These are phyloP conservation scores for Belonocnema kinseyi DNA, from an alignment of 1,140 invertebrate species.

Conservation along the genomic window DNA sequence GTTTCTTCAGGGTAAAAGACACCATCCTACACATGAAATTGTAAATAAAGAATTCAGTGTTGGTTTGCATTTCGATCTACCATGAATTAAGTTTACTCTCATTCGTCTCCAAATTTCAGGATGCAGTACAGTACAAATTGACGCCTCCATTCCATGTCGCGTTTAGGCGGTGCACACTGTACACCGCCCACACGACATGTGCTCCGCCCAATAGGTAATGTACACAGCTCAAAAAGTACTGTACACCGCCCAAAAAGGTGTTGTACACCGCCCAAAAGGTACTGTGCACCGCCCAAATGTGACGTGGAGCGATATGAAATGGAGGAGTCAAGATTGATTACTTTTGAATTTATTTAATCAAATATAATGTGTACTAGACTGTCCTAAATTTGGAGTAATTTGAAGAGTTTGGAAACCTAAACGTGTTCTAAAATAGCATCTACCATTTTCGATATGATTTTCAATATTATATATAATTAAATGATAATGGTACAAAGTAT, in stretches of 20 bases:
- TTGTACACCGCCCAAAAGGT: too few relatives aligned
- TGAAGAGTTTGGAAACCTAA: slow-evolving; percentile 14
- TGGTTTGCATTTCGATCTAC: slow-evolving; percentile 23
- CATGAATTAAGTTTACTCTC: slow-evolving; percentile 24
- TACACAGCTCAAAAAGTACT: too few relatives aligned
- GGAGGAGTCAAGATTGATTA: not conserved
- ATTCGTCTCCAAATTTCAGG: slow-evolving; percentile 3
- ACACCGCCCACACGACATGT: too few relatives aligned
- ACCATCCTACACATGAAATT: slow-evolving; percentile 12
- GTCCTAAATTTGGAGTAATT: not conserved
- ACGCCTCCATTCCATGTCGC: too few relatives aligned
- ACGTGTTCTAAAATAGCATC: slow-evolving; percentile 27
- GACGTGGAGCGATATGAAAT: too few relatives aligned
- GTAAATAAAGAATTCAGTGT: slow-evolving; percentile 28
- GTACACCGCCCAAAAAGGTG: too few relatives aligned
- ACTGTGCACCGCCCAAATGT: too few relatives aligned
- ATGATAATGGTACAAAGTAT: slow-evolving; percentile 29
- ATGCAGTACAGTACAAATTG: not conserved
- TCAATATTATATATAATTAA: slow-evolving; percentile 20
- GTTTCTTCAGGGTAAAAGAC: slow-evolving; percentile 28
- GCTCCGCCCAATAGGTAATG: too few relatives aligned
- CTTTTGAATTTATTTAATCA: not conserved
- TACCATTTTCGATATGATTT: slow-evolving; percentile 20
- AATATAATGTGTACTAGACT: not conserved
- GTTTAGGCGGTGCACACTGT: too few relatives aligned